A percentile compares a stretch with the other conserved stretches of the same genome.
Conservation (phyloP, 2,113 vertebrate genomes). For the cat (Felis catus) region DNA sequence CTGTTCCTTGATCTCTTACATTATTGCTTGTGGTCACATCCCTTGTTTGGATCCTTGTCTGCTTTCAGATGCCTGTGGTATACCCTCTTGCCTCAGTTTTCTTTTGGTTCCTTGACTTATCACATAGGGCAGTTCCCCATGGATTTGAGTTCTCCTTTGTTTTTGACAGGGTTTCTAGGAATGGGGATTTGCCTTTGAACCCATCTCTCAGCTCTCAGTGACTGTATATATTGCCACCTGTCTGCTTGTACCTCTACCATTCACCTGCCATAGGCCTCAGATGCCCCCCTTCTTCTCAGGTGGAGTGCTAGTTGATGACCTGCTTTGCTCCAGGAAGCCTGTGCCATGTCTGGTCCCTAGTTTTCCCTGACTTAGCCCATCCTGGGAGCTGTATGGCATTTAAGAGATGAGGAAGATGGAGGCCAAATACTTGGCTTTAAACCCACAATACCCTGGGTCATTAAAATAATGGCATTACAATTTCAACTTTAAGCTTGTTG, state of each 20-base stretch:
- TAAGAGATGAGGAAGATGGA: background rate
- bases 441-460: background rate
- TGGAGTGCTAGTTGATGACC: background rate
- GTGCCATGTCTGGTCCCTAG: background rate
- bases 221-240: background rate
- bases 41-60: background rate
- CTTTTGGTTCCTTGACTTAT: background rate
- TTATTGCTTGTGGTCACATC: background rate
- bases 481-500: conserved; percentile 47
- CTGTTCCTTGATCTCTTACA: background rate
- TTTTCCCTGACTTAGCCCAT: background rate
- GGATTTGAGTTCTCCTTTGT: background rate
- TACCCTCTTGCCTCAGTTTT: background rate
- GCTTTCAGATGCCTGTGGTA: background rate
- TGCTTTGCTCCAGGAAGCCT: background rate
- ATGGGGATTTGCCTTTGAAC: background rate
- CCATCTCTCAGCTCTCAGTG: background rate
- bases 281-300: background rate
- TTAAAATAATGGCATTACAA: background rate
- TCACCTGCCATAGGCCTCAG: background rate
- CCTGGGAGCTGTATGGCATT: background rate
- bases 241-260: background rate
- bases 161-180: background rate
- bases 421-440: conserved; percentile 22
- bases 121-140: background rate